Evolutionary conservation across 2,797 vertebrate genomes (phyloP), one percentile per base, ranked within the genome.

Genomic region (Acomys russatus): DNA sequence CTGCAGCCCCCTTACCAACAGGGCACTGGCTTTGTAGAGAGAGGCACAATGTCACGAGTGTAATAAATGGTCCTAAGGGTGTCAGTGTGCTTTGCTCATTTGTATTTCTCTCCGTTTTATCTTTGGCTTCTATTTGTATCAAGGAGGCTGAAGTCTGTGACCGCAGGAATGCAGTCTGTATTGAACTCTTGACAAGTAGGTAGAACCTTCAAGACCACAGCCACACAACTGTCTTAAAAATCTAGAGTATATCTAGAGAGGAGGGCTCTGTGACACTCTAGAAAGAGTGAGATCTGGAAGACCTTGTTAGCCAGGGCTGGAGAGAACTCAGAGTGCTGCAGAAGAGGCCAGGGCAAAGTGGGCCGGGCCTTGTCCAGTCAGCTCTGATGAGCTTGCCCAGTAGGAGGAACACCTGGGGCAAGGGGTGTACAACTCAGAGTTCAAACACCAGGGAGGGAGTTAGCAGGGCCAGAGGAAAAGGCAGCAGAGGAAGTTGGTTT

Each of bases 21-120:
- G 92, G 82, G 84, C 73, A 86, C 70, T 71, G 91, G 15, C 74
- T 93, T 79, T 84, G 64, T 94, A 92, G 94, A 80, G 96, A 97
- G 90, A 96, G 51, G 95, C 96, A 93, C 51, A 88, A 30, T 73
- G 82, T 93, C 49, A 92, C 23, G 90, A 88, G 68, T 28, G 68
- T 90, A 90, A 85, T 44, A 88, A 51, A 93, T 70, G 93, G 74
- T 64, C 95, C 92, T 22, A 79, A 93, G 82, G 77, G 91, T 87
- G 33, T 84, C 68, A 30, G 23, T 35, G 3, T 73, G 33, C 91
- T 91, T 91, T 84, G 90, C 87, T 94, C 59, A 9, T 96, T 86
- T 93, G 87, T 74, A 22, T 66, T 94, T 80, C 80, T 85, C 38
- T 95, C 91, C 44, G 11, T 91, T 94, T 92, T 94, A 70, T 95